Base-by-base conservation (phyloP, 2,113 vertebrate genomes). In the Cynopterus brachyotis region DNA sequence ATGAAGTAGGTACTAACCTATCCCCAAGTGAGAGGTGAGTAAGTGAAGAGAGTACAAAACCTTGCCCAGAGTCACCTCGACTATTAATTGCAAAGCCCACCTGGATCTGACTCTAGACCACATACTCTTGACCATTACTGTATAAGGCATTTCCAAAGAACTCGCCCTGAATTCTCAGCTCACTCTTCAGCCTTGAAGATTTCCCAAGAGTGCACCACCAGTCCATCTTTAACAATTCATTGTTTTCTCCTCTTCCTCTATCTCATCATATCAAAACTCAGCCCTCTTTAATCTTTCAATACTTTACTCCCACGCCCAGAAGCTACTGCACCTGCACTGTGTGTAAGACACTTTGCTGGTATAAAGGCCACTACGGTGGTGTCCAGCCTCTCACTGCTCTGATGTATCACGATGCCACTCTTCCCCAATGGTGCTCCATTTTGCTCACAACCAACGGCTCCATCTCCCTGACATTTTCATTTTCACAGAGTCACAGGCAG, bases 331-430 rank as follows among this genome's bases (percentile, higher is more conserved):
- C 35, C 32, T 22, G 13, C 35, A 19, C n/a, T 22, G 24, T n/a
- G 9, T 32, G 32, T 9, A 3, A 28, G n/a, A 11, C 24, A 1
- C 35, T 88, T 37, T 22, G 75, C 67, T 55, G n/a, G n/a, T 35
- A 10, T 3, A 17, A 35, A 6, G 42, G 16, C 24, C 40, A 4
- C 26, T 0, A 0, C 60, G 37, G 26, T 28, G 1, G 45, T 6
- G 9, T 10, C 66, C n/a, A 59, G 37, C 45, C 5, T 40, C 17
- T 83, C 28, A 3, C 26, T 35, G 3, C 45, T 57, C 45, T 57
- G 32, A 45, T 19, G 64, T 45, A 4, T 13, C 2, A 42, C 16
- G 55, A 64, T 10, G 30, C 55, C n/a, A 0, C 13, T 35, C 62
- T 53, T 45, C 24, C 47, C 11, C 1, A 0, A 5, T 37, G 50